Conservation (phyloP, 1,140 invertebrate species). For the Drosophila mojavensis region DNA sequence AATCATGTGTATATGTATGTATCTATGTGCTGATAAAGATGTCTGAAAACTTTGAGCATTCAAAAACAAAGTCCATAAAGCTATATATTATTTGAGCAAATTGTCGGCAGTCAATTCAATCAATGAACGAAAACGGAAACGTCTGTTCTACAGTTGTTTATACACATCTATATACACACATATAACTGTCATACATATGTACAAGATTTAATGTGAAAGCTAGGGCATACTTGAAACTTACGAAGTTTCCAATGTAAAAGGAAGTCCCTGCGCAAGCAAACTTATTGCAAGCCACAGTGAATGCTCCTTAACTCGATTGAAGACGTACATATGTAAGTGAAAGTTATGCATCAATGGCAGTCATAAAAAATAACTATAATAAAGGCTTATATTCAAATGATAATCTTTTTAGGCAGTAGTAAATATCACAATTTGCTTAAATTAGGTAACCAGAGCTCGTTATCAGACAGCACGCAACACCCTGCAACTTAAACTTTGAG, state of each 20-base stretch:
- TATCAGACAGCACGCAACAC: no score
- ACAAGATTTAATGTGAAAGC: constrained; percentile 14
- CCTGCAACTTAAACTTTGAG: no score
- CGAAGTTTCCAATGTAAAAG: constrained; percentile 2
- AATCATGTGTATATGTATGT: constrained; percentile 15
- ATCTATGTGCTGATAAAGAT: constrained; percentile 26
- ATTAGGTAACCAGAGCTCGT: no score
- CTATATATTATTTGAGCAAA: constrained; percentile 51
- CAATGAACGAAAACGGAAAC: constrained; percentile 65
- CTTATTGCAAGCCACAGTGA: constrained; percentile 8
- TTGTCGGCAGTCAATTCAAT: constrained; percentile 69
- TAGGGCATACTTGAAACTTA: constrained; percentile 24
- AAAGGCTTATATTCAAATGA: no score
- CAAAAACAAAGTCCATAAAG: constrained; percentile 57
- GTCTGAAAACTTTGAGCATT: constrained; percentile 66
- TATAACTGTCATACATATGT: constrained; percentile 7
- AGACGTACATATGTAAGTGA: no score
- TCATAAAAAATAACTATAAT: no score
- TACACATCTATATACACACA: constrained; percentile 3
- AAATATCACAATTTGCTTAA: no score
- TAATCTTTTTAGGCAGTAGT: no score
- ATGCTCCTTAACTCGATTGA: no score
- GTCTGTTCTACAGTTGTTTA: constrained; percentile 30
- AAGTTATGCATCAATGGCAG: no score
- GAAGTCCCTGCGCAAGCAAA: constrained; percentile 9